Base-by-base conservation (phyloP, 2,113 vertebrate genomes). In the Panthera tigris region DNA sequence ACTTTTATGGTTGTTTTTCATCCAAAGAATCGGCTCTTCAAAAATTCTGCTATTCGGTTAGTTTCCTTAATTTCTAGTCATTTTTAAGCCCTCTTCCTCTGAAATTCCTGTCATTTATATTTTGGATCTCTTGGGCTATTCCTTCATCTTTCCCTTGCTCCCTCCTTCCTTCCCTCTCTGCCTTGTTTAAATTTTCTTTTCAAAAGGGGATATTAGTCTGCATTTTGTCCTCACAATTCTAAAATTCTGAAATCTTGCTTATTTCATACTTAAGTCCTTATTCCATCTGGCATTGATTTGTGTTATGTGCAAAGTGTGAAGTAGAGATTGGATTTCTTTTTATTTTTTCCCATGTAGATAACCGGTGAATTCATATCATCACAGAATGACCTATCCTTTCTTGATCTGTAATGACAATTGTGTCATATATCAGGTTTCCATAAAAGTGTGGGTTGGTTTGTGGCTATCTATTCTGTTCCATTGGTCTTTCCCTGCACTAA, bases 1-100 rank as follows among this genome's bases (percentile, higher is more conserved):
- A 27, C n/a, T 78, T 91, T 94, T 79, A 83, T 80, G 31, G 45
- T 57, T 91, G 12, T 80, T 93, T 94, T 96, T 90, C 21, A 83
- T 41, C 33, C 31, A n/a, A 93, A 88, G 57, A 95, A 78, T 21
- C 61, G 61, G 52, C 18, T 93, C 16, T 83, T 91, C 66, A 71
- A 95, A 93, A 79, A n/a, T 97, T 91, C 33, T 86, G 39, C 27
- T 79, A 27, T 48, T 69, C 63, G 25, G 31, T 82, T 71, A 36
- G 4, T 52, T 63, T 66, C 13, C 89, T 92, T 92, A 65, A 68
- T 81, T 89, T 96, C 25, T 89, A 82, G 33, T 95, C n/a, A 71
- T 86, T 82, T 89, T 79, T 90, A 41, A 76, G 50, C 12, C 39
- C n/a, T 85, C 18, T n/a, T 19, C n/a, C 25, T 78, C 33, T 86